phyloP scores from a whole-genome alignment of 2,797 vertebrate species.

The Smutsia gigantea region DNA sequence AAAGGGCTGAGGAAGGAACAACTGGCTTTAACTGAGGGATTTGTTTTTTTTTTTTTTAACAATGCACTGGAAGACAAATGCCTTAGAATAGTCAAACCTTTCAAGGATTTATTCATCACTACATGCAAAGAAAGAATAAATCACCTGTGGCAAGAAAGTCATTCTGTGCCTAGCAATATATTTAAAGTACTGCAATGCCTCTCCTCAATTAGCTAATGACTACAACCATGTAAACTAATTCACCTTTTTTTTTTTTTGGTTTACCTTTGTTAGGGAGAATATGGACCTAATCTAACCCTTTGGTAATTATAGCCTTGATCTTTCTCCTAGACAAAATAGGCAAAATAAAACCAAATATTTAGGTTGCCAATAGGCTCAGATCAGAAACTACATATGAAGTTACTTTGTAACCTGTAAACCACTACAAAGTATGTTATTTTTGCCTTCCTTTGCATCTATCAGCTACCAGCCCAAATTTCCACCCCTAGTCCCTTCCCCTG shows the following conservation, averaged over 20 bases:
- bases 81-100: constrained; percentile 28
- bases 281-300: neutral
- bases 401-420: neutral
- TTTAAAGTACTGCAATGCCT: neutral
- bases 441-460: neutral
- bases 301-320: neutral
- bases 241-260: neutral
- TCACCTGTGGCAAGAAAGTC: constrained; percentile 20
- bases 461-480: neutral
- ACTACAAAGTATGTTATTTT: neutral
- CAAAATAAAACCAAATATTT: neutral
- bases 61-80: constrained; percentile 39
- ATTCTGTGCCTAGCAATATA: constrained; percentile 23
- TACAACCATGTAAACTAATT: neutral
- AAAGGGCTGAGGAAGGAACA: neutral
- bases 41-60: neutral
- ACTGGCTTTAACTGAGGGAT: neutral
- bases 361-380: neutral
- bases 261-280: neutral
- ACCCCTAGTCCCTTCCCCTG: neutral
- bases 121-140: constrained; percentile 59
- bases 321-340: neutral
- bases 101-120: constrained; percentile 51
- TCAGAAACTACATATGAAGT: neutral
- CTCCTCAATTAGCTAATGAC: constrained; percentile 55